Conservation (phyloP, 1,140 invertebrate species). For the Drosophila murphyi region DNA sequence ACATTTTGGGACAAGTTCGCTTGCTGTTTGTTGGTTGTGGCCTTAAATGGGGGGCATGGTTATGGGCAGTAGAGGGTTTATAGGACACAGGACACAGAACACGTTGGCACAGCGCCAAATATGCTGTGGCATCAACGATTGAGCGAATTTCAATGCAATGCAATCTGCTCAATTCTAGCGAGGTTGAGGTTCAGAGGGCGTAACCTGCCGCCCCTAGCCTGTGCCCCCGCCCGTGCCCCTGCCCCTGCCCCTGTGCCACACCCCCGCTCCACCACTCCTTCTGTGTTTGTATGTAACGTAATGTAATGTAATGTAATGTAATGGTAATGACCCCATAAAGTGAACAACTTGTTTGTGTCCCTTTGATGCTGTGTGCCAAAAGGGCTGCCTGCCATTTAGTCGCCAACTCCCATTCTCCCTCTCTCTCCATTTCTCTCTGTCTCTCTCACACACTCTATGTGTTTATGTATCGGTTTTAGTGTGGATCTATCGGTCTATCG, state of each 20-base stretch:
- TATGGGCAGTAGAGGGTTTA: not conserved
- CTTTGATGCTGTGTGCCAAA: constrained; percentile 25
- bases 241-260: not conserved
- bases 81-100: constrained; percentile 14
- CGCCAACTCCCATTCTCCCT: constrained; percentile 11
- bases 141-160: constrained; percentile 81
- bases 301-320: constrained; percentile 70
- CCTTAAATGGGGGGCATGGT: not conserved
- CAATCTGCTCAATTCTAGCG: constrained; percentile 59
- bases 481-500: constrained; percentile 49
- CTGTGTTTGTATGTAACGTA: constrained; percentile 25
- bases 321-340: constrained; percentile 82
- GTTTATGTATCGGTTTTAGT: constrained; percentile 40
- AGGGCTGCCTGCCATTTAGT: constrained; percentile 75
- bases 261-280: too few relatives aligned
- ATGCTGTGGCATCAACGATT: constrained; percentile 57
- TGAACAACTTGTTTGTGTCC: constrained; percentile 80
- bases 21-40: not conserved
- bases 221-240: not conserved
- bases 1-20: constrained; percentile 32
- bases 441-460: not conserved
- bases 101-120: constrained; percentile 68
- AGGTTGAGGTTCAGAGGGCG: constrained; percentile 49
- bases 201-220: not conserved
- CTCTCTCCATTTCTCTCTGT: not conserved